Evolutionary conservation across 2,797 vertebrate species (phyloP).

Genomic region (Iguana delicatissima): DNA sequence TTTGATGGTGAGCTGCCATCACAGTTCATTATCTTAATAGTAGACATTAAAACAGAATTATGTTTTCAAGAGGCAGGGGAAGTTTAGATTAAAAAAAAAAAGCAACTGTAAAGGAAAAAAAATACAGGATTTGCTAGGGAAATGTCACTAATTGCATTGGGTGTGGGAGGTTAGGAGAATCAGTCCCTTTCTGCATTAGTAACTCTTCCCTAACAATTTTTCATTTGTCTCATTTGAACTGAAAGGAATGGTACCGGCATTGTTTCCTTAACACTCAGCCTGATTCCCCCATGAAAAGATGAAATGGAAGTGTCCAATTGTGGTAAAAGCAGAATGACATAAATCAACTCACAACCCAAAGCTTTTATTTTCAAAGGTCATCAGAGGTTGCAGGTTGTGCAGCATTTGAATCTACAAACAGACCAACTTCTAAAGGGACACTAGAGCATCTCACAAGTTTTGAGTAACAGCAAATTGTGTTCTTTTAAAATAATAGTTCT

Average conservation of each 20-base stretch:
- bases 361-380: constrained; percentile 88
- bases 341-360: constrained; percentile 94
- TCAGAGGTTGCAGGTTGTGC: constrained; percentile 83
- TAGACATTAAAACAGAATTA: constrained; percentile 83
- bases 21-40: constrained; percentile 90
- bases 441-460: background rate
- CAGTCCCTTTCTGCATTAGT: constrained; percentile 72
- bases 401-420: constrained; percentile 73
- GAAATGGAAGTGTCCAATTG: constrained; percentile 93
- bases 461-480: background rate
- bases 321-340: constrained; percentile 94
- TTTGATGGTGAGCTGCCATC: constrained; percentile 92
- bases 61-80: constrained; percentile 78
- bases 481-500: constrained; percentile 62
- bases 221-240: constrained; percentile 63
- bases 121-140: constrained; percentile 67
- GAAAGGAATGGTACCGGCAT: constrained; percentile 82
- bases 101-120: constrained; percentile 57
- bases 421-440: constrained; percentile 42
- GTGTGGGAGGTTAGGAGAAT: constrained; percentile 61
- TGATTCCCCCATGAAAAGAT: constrained; percentile 89
- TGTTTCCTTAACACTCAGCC: constrained; percentile 89
- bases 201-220: constrained; percentile 60
- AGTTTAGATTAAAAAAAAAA: constrained; percentile 76
- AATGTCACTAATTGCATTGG: constrained; percentile 73